A percentile compares a stretch with the other conserved stretches of the same genome.
These are phyloP conservation scores for Maconellicoccus hirsutus DNA, from an alignment of 1,140 invertebrate genomes.

Conservation along the genomic window DNA sequence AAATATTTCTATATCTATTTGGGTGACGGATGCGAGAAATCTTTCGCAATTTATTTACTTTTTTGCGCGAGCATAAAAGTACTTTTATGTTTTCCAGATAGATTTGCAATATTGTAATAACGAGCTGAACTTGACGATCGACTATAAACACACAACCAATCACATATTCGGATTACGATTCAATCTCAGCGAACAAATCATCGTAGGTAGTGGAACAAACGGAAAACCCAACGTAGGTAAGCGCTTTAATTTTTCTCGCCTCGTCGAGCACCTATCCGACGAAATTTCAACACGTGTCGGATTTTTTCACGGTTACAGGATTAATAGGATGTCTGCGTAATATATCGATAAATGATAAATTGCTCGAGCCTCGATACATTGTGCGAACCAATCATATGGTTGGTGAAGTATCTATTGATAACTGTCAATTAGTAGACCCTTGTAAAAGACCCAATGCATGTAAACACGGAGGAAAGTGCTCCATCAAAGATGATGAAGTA, in stretches of 20 bases:
- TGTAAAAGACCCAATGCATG: slow-evolving; percentile 79
- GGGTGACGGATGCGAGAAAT: neutral
- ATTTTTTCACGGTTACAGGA: slow-evolving; percentile 38
- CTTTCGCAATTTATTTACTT: neutral
- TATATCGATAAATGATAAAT: slow-evolving; percentile 63
- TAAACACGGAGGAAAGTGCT: slow-evolving; percentile 79
- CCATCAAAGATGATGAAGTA: slow-evolving; percentile 72
- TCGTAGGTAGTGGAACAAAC: slow-evolving; percentile 57
- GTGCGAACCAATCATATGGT: slow-evolving; percentile 67
- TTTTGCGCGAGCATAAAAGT: neutral
- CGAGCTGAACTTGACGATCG: slow-evolving; percentile 57
- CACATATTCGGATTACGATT: slow-evolving; percentile 47
- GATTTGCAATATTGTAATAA: slow-evolving; percentile 63
- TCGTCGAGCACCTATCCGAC: no score
- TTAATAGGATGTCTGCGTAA: slow-evolving; percentile 82
- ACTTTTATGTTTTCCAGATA: slow-evolving; percentile 35
- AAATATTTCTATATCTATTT: neutral
- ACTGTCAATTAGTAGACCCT: slow-evolving; percentile 80
- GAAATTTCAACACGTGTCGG: neutral
- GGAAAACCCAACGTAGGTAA: slow-evolving; percentile 41
- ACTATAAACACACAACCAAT: slow-evolving; percentile 53
- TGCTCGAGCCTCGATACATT: slow-evolving; percentile 62
- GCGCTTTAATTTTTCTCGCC: neutral
- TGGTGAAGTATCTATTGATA: slow-evolving; percentile 69
- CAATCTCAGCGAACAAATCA: slow-evolving; percentile 44